phyloP scores from a whole-genome alignment of 2,113 vertebrate genomes.

The Microcebus tavaratra region DNA sequence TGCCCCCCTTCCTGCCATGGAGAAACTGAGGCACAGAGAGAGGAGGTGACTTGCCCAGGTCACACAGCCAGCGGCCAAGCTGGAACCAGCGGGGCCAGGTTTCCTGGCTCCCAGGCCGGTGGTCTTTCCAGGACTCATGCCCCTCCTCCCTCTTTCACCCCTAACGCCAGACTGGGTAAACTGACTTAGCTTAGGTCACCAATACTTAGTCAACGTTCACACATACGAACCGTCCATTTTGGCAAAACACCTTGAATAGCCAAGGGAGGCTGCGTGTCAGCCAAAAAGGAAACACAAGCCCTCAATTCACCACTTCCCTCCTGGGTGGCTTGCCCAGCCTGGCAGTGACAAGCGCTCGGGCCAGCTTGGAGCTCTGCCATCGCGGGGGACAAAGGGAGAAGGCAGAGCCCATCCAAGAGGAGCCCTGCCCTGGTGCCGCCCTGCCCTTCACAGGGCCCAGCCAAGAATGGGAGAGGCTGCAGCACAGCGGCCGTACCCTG shows the following conservation, averaged over 20 bases:
- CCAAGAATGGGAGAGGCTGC: too few relatives aligned
- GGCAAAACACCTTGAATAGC: neutral
- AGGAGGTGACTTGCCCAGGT: neutral
- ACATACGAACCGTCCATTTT: neutral
- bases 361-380: neutral
- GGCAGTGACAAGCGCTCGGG: neutral
- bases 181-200: neutral
- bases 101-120: neutral
- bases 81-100: neutral
- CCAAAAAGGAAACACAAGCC: neutral
- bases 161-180: neutral
- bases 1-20: neutral
- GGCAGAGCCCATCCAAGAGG: neutral
- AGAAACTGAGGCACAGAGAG: neutral
- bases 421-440: neutral
- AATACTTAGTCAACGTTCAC: neutral
- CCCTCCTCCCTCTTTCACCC: neutral
- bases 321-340: neutral
- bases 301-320: neutral
- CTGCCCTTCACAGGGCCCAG: neutral
- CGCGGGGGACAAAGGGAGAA: neutral
- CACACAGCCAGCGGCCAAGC: neutral
- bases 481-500: rapidly evolving
- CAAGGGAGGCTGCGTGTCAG: neutral
- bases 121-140: neutral